Base-by-base conservation (phyloP, 2,888 invertebrate genomes). In the Acronicta aceris region DNA sequence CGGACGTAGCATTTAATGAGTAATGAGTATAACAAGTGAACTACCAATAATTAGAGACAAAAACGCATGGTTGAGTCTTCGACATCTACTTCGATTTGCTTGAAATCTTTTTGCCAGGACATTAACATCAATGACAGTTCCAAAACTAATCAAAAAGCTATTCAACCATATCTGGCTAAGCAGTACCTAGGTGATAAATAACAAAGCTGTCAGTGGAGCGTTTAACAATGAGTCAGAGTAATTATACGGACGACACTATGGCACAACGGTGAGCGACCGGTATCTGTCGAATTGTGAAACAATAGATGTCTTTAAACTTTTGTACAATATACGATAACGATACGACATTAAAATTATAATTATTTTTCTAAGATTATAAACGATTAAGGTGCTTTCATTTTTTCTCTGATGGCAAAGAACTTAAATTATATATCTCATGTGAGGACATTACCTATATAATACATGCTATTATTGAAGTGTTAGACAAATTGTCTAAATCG, bases 221-320 rank as follows among this genome's bases (percentile, higher is more conserved):
- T 76, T 76, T 65, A 76, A 84, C 86, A 85, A 84, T 85, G 83
- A 85, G 79, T 82, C 83, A 84, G 79, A 79, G 81, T 83, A 88
- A 88, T 88, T 87, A 87, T 83, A 79, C 68, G 71, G 85, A 85
- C 81, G 85, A 86, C 83, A 83, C 84, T 72, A 67, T 86, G 85
- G 80, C 83, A 81, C 84, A 87, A 86, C 82, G 76, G 83, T 81
- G 66, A 79, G 74, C 60, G 80, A 65, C 54, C 36, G 52, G 61
- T 80, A 78, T 80, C 80, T 78, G 65, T 80, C 69, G 81, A 64
- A 78, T 78, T 74, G 75, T 78, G 80, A 78, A 84, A 80, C 78
- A 74, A 68, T 68, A 42, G 61, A 51, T 41, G 47, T 69, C 74
- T 74, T 50, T 49, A 36, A 40, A 21, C 46, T 40, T 59, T 57